Evolutionary conservation across 2,888 invertebrate species (phyloP).

Genomic region (Scaptomyza tumidula): DNA sequence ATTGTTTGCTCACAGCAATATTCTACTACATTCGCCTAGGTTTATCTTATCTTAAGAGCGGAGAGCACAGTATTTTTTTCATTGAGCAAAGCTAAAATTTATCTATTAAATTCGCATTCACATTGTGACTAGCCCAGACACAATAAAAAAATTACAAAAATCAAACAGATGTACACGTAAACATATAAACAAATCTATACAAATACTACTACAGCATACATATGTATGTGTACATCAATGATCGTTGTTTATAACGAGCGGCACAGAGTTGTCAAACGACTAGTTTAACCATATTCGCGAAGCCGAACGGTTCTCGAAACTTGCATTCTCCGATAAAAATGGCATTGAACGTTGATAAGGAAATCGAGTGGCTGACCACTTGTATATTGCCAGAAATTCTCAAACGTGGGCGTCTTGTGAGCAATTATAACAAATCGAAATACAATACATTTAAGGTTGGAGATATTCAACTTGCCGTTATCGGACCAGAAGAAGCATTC

Average conservation of each 20-base stretch:
- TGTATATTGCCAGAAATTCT: conserved; percentile 62
- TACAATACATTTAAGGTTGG: conserved; percentile 52
- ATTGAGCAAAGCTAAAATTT: too few species aligned
- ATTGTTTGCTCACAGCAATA: not conserved
- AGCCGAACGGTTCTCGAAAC: conserved; percentile 18
- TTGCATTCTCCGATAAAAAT: conserved; percentile 14
- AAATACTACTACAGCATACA: not conserved
- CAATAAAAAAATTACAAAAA: not conserved
- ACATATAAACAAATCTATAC: not conserved
- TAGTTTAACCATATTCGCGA: conserved; percentile 24
- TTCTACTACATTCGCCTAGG: too few species aligned
- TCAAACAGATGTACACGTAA: conserved; percentile 6
- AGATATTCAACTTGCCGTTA: conserved; percentile 56
- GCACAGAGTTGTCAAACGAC: not conserved
- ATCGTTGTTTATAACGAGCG: conserved; percentile 13
- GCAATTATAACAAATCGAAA: conserved; percentile 26
- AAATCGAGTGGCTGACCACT: conserved; percentile 66
- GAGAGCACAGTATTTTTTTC: not conserved
- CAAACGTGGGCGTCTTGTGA: conserved; percentile 53
- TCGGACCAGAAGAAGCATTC: conserved; percentile 75
- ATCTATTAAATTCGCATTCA: not conserved
- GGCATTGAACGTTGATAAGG: conserved; percentile 45
- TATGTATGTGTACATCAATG: not conserved
- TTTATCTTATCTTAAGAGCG: conserved; percentile 24
- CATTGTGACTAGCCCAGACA: not conserved